These are phyloP conservation scores for Apaloderma vittatum DNA, from an alignment of 2,113 vertebrate species.

Conservation along the genomic window DNA sequence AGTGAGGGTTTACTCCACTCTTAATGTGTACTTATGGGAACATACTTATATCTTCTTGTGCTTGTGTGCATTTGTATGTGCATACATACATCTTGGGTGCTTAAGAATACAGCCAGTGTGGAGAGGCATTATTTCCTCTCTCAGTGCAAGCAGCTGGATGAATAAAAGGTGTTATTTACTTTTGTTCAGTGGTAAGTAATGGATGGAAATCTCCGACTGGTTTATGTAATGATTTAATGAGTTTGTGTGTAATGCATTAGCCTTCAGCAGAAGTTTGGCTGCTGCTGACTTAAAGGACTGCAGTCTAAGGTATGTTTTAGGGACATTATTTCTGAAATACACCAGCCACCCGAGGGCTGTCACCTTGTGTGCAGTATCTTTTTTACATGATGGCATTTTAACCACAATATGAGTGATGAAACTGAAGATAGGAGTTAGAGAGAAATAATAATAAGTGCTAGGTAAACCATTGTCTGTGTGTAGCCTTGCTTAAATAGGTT, in stretches of 20 bases:
- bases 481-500: background rate
- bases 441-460: background rate
- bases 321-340: background rate
- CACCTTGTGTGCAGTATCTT: background rate
- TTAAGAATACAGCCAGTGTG: background rate
- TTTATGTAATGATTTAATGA: background rate
- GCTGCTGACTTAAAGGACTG: background rate
- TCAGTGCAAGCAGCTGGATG: background rate
- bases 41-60: background rate
- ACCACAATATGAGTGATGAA: background rate
- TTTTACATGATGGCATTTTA: background rate
- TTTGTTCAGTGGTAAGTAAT: background rate
- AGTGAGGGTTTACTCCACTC: background rate
- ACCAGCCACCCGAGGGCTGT: background rate
- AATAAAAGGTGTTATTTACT: background rate
- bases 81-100: background rate
- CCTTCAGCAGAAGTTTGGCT: background rate
- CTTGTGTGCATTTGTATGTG: background rate
- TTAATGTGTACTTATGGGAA: background rate
- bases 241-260: background rate
- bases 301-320: background rate
- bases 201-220: background rate
- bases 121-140: background rate
- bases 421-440: background rate
- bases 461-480: background rate